Conservation (phyloP, 2,888 invertebrate species). For the Hydrotaea cyrtoneurina region DNA sequence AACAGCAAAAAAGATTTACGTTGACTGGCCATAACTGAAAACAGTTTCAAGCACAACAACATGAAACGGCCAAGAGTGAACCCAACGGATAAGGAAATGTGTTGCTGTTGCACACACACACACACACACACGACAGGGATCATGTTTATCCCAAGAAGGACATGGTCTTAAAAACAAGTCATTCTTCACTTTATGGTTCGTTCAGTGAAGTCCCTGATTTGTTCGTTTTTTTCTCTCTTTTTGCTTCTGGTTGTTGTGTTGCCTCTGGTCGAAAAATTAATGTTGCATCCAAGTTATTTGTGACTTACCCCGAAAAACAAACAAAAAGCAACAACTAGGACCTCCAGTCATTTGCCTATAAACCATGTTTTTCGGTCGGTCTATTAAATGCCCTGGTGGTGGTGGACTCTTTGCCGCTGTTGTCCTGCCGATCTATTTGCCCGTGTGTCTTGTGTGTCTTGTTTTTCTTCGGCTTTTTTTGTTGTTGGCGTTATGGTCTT, state of each 20-base stretch:
- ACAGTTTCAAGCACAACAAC: background rate
- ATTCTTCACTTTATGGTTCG: slow-evolving; percentile 49
- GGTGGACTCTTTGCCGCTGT: background rate
- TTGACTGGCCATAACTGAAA: slow-evolving; percentile 1
- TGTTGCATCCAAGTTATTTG: slow-evolving; percentile 63
- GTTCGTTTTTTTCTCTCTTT: slow-evolving; percentile 16
- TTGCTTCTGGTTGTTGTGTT: background rate
- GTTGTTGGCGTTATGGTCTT: slow-evolving; percentile 13
- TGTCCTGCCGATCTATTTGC: background rate
- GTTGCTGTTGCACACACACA: background rate
- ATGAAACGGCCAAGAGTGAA: slow-evolving; percentile 40
- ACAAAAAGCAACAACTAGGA: slow-evolving; percentile 13
- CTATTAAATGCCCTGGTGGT: slow-evolving; percentile 49
- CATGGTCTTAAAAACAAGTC: slow-evolving; percentile 50
- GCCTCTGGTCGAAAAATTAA: slow-evolving; percentile 34
- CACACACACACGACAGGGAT: background rate
- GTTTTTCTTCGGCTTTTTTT: background rate
- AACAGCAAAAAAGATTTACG: slow-evolving; percentile 47
- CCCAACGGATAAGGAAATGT: slow-evolving; percentile 42
- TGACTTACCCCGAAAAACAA: slow-evolving; percentile 22
- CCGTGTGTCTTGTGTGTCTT: background rate
- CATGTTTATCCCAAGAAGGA: background rate
- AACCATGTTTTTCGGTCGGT: slow-evolving; percentile 48
- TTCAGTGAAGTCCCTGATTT: slow-evolving; percentile 34
- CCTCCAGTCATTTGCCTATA: slow-evolving; percentile 50